A percentile compares a stretch with the other conserved stretches of the same genome.
Evolutionary conservation across 2,113 vertebrate species (phyloP).

Genomic region (Chlamydotis undulata): DNA sequence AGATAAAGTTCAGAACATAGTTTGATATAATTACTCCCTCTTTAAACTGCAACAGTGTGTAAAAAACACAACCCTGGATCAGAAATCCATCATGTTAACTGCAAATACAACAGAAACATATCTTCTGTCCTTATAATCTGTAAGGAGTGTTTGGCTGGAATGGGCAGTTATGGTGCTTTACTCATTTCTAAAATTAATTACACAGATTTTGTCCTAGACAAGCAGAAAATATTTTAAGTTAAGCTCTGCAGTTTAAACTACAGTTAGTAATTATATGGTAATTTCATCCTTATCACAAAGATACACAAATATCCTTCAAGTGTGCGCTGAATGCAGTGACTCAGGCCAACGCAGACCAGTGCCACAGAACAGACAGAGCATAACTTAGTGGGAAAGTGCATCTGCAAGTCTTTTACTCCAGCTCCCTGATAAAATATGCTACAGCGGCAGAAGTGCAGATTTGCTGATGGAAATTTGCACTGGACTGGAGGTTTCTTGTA

Average conservation of each 20-base stretch:
- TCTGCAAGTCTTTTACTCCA: background rate
- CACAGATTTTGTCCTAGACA: background rate
- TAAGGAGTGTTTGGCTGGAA: background rate
- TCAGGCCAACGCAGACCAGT: background rate
- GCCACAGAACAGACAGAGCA: background rate
- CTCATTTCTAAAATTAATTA: conserved; percentile 6
- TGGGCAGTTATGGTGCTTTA: background rate
- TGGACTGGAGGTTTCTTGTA: background rate
- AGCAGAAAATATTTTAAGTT: conserved; percentile 6
- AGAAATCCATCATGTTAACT: background rate
- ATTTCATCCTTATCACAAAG: background rate
- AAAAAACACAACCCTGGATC: background rate
- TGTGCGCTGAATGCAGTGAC: background rate
- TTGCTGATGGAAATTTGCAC: background rate
- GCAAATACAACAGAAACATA: background rate
- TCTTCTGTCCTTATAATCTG: background rate
- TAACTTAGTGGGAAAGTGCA: background rate
- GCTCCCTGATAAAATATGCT: background rate
- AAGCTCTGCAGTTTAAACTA: background rate
- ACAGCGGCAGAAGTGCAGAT: background rate
- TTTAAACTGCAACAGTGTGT: background rate
- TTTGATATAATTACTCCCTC: background rate
- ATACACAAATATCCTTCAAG: background rate
- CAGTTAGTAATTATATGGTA: background rate
- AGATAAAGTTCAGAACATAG: background rate